Evolutionary conservation across 2,797 vertebrate genomes (phyloP).

Genomic region (Labroides dimidiatus): DNA sequence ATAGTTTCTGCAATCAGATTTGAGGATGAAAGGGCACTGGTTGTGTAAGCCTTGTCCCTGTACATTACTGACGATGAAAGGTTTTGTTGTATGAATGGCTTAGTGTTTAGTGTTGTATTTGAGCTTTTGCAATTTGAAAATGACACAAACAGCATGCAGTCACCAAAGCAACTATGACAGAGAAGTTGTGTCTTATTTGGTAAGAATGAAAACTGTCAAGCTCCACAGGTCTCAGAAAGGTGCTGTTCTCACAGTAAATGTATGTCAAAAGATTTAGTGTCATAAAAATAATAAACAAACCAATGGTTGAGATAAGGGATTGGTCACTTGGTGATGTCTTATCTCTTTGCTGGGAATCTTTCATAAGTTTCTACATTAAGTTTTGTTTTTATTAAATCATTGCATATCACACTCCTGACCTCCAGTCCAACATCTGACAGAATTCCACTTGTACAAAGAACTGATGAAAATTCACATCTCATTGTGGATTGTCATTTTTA

Average conservation of each 20-base stretch:
- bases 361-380: not conserved
- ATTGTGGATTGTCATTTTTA: not conserved
- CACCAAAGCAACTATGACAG: no score
- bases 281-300: not conserved
- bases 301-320: not conserved
- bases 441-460: slow-evolving; percentile 1
- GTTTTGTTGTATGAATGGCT: no score
- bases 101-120: no score
- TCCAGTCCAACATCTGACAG: not conserved
- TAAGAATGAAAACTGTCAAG: no score
- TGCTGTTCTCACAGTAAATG: not conserved
- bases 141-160: no score
- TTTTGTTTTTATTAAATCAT: not conserved
- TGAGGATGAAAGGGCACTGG: no score
- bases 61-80: not conserved
- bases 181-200: no score
- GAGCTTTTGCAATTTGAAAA: no score
- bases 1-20: not conserved
- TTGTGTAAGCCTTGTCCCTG: not conserved
- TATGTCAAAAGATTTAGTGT: not conserved
- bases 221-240: no score
- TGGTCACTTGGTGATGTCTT: not conserved
- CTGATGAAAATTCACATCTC: not conserved
- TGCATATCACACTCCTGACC: slow-evolving; percentile 1
- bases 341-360: not conserved